Evolutionary conservation across 2,888 invertebrate genomes (phyloP).

Genomic region (Melieria crassipennis): DNA sequence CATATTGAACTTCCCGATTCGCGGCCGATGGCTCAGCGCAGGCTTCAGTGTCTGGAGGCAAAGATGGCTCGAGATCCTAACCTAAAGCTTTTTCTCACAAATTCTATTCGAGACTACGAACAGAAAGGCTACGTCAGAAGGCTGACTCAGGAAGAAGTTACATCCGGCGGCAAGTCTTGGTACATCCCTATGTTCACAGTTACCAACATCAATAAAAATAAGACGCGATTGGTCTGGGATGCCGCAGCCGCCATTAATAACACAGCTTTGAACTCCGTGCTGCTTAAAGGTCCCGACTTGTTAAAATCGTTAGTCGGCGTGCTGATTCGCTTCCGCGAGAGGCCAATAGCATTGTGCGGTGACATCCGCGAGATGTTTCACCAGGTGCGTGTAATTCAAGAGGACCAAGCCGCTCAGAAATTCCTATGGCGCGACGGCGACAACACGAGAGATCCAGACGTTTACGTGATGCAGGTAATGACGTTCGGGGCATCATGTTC

Average conservation of each 20-base stretch:
- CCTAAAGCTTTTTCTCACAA: slow-evolving; percentile 18
- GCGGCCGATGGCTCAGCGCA: slow-evolving; percentile 32
- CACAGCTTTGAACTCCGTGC: slow-evolving; percentile 48
- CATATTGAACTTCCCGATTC: slow-evolving; percentile 37
- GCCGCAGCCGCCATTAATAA: slow-evolving; percentile 51
- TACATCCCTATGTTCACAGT: slow-evolving; percentile 52
- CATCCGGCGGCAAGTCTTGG: slow-evolving; percentile 40
- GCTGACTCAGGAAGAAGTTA: slow-evolving; percentile 22
- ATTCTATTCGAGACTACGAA: slow-evolving; percentile 35
- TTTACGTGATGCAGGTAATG: slow-evolving; percentile 40
- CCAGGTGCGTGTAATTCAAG: slow-evolving; percentile 29
- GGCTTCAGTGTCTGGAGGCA: slow-evolving; percentile 29
- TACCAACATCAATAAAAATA: slow-evolving; percentile 48
- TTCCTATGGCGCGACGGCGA: slow-evolving; percentile 40
- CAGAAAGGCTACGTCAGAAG: slow-evolving; percentile 30
- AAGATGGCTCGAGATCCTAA: slow-evolving; percentile 32
- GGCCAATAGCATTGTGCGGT: slow-evolving; percentile 52
- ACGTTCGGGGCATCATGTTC: slow-evolving; percentile 38
- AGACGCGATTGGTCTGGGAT: slow-evolving; percentile 53
- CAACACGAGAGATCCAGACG: slow-evolving; percentile 22
- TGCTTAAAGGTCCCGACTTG: slow-evolving; percentile 56
- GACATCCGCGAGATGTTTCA: slow-evolving; percentile 50
- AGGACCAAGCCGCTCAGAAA: slow-evolving; percentile 31
- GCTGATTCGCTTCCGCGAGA: slow-evolving; percentile 58
- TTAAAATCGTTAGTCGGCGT: slow-evolving; percentile 54